These are phyloP conservation scores for Albula goreensis DNA, from an alignment of 2,113 vertebrate genomes.

Conservation along the genomic window DNA sequence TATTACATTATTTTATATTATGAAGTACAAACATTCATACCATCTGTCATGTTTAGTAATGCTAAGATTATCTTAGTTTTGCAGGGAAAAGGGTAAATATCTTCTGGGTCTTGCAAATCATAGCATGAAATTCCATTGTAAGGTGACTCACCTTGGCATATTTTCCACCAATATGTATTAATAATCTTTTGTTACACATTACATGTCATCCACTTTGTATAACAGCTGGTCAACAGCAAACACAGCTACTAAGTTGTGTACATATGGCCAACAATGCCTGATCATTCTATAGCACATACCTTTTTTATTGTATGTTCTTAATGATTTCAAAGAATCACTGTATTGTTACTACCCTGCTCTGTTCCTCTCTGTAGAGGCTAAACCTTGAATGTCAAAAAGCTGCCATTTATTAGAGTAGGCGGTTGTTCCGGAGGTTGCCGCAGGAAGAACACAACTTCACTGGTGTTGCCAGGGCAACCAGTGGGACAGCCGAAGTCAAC, in stretches of 20 bases:
- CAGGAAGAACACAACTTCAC: conserved; percentile 23
- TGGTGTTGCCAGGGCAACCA: conserved; percentile 31
- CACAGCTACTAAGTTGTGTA: neutral
- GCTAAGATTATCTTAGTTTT: too few species aligned
- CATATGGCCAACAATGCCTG: neutral
- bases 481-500: conserved; percentile 23
- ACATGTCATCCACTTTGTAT: neutral
- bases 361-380: neutral
- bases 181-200: neutral
- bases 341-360: too few species aligned
- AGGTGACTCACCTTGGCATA: neutral
- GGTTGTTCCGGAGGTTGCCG: conserved; percentile 24
- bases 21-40: neutral
- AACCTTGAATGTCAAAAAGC: conserved; percentile 21
- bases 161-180: neutral
- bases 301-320: neutral
- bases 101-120: neutral
- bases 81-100: neutral
- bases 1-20: neutral
- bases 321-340: neutral
- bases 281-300: neutral
- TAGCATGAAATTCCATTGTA: neutral
- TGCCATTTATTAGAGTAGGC: conserved; percentile 13
- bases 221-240: neutral
- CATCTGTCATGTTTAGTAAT: too few species aligned